Evolutionary conservation across 2,797 vertebrate species (phyloP), one percentile per base, ranked within the genome.

Genomic region (Garrulus glandarius): DNA sequence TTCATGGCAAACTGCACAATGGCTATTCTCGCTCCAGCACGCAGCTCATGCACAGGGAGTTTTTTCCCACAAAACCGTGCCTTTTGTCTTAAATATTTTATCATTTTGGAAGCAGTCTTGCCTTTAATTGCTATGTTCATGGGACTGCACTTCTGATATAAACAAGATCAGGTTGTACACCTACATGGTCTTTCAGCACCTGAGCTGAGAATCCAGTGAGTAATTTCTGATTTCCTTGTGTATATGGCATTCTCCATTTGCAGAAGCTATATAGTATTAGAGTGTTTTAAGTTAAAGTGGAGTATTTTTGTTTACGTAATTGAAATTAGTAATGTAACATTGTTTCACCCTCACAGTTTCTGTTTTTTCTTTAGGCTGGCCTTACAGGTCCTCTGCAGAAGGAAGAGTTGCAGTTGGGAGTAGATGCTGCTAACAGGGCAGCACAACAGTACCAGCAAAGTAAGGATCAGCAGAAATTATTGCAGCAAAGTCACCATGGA

Each of bases 401-500:
- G 93, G 99, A 99, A 21, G 99, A 99, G 96, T 71, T 99, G 61
- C 99, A 99, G 98, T 82, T 89, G 12, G 99, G 99, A 9, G 99
- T 99, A 81, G 98, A 99, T 5, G 96, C 97, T 34, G 99, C 99
- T 70, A 99, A 99, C 91, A 76, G 60, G 7, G 93, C 98, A 6
- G 98, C 99, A 21, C 98, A 98, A 32, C 98, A 98, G 50, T 99
- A 99, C 96, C 96, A 98, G 64, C 99, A 98, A 97, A 98, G 99
- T 99, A 97, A 95, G 98, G n/a, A 78, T 75, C 55, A 24, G 36
- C 24, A 82, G 63, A 86, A 87, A 59, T 71, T 30, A 46, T 13
- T 68, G 56, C 39, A 75, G 57, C 21, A 71, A 44, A 81, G 61
- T 39, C n/a, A 50, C 59, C 23, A 2, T 56, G 59, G 46, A 26